Conservation (phyloP, 2,113 vertebrate species). For the Falco punctatus region DNA sequence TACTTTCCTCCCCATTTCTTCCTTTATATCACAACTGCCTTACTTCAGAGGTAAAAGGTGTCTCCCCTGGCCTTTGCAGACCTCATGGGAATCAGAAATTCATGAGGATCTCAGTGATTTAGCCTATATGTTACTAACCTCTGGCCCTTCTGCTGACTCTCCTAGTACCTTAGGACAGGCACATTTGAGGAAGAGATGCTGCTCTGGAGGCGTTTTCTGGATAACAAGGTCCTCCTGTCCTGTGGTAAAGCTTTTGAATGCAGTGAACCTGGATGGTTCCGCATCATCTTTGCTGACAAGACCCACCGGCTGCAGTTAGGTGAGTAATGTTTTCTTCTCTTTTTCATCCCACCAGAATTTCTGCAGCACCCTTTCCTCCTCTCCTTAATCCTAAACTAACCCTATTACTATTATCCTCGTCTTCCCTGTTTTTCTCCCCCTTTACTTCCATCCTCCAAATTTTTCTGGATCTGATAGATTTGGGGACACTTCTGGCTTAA, state of each 20-base stretch:
- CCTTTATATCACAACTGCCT: conserved; percentile 7
- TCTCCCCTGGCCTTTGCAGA: conserved; percentile 22
- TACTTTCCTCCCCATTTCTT: conserved; percentile 25
- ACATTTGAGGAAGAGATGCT: conserved; percentile 88
- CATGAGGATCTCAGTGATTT: not conserved
- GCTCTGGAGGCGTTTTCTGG: conserved; percentile 87
- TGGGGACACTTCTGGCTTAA: not conserved
- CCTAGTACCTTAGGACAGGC: conserved; percentile 82
- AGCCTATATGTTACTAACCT: not conserved
- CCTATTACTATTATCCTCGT: not conserved
- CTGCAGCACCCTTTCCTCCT: not conserved
- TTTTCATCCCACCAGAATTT: not conserved
- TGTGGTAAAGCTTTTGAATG: conserved; percentile 89
- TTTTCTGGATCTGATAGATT: not conserved
- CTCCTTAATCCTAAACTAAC: not conserved
- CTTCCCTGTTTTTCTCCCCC: not conserved
- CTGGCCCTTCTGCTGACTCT: conserved; percentile 3
- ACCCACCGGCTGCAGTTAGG: conserved; percentile 83
- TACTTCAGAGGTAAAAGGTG: conserved; percentile 45
- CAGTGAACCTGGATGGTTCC: conserved; percentile 92
- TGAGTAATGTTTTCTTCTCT: conserved; percentile 55
- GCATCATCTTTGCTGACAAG: conserved; percentile 88
- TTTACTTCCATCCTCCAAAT: not conserved
- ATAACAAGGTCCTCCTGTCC: conserved; percentile 87
- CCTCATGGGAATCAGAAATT: not conserved